A percentile compares a stretch with the other conserved stretches of the same genome.
phyloP scores from a whole-genome alignment of 2,888 invertebrate species.

The Drosophila parthenogenetica region DNA sequence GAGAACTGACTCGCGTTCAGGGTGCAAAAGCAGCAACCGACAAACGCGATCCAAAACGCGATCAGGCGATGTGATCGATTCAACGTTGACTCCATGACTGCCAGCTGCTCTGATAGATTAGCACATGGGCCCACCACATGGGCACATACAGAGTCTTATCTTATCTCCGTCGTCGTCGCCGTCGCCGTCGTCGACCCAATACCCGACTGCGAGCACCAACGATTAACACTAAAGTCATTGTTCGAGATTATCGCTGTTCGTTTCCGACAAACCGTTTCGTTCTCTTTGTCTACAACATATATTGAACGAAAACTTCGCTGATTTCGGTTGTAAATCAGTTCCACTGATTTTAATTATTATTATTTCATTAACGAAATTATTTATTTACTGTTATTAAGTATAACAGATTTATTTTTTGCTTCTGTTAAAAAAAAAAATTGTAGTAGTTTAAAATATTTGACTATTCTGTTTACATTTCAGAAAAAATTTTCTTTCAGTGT shows the following conservation, averaged over 20 bases:
- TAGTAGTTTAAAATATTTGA: too few species aligned
- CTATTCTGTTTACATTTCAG: too few species aligned
- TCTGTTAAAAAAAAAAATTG: too few species aligned
- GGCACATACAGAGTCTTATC: slow-evolving; percentile 26
- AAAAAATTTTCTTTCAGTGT: background rate
- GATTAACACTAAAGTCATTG: slow-evolving; percentile 48
- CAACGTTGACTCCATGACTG: slow-evolving; percentile 57
- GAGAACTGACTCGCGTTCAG: slow-evolving; percentile 28
- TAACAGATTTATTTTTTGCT: too few species aligned
- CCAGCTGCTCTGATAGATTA: background rate
- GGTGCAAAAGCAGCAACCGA: slow-evolving; percentile 24
- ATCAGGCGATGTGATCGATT: slow-evolving; percentile 35
- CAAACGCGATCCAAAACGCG: slow-evolving; percentile 11
- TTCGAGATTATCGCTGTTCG: slow-evolving; percentile 36
- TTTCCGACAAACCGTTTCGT: slow-evolving; percentile 1
- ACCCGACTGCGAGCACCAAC: background rate
- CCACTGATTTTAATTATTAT: too few species aligned
- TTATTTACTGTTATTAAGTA: too few species aligned
- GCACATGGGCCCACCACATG: background rate
- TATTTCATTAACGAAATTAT: too few species aligned
- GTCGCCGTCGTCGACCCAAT: too few species aligned
- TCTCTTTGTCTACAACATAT: background rate
- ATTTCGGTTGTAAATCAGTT: too few species aligned
- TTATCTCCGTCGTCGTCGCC: slow-evolving; percentile 28
- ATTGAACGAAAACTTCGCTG: too few species aligned